A percentile compares a stretch with the other conserved stretches of the same genome.
These are phyloP conservation scores for Labeo catla DNA, from an alignment of 2,113 vertebrate genomes.

Conservation along the genomic window DNA sequence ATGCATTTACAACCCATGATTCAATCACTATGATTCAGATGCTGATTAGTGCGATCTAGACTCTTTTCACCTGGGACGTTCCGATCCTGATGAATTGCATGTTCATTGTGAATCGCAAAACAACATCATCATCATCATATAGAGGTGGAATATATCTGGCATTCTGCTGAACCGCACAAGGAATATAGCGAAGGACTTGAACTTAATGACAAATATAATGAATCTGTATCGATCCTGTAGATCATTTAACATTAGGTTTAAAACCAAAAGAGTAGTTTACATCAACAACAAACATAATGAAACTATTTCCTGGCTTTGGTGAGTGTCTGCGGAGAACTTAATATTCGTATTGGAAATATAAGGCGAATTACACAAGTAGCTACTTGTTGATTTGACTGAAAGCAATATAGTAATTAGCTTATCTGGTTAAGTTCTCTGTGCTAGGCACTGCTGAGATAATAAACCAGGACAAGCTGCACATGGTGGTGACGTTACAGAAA, in stretches of 20 bases:
- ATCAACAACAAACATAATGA: not conserved
- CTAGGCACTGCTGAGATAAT: conserved; percentile 71
- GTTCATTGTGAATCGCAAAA: not conserved
- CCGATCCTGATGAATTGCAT: not conserved
- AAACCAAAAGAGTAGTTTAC: not conserved
- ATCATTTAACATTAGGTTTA: too few species aligned
- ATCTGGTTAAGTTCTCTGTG: conserved; percentile 68
- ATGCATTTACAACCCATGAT: conserved; percentile 65
- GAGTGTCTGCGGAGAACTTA: conserved; percentile 42
- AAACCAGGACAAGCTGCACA: conserved; percentile 37
- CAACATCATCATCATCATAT: not conserved
- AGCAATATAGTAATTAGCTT: conserved; percentile 63
- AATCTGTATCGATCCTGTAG: not conserved
- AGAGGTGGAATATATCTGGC: not conserved
- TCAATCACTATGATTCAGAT: not conserved
- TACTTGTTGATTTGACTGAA: conserved; percentile 43
- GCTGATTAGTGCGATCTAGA: conserved; percentile 1
- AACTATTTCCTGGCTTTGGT: not conserved
- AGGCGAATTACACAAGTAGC: not conserved
- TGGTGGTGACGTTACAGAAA: not conserved
- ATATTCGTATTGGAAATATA: not conserved
- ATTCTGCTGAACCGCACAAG: conserved; percentile 31
- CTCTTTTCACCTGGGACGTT: not conserved
- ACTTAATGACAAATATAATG: not conserved
- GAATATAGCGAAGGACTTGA: conserved; percentile 55